A percentile compares a stretch with the other conserved stretches of the same genome.
phyloP scores from a whole-genome alignment of 35 echinoderm and acorn worm genomes.

The Amphiura filiformis region DNA sequence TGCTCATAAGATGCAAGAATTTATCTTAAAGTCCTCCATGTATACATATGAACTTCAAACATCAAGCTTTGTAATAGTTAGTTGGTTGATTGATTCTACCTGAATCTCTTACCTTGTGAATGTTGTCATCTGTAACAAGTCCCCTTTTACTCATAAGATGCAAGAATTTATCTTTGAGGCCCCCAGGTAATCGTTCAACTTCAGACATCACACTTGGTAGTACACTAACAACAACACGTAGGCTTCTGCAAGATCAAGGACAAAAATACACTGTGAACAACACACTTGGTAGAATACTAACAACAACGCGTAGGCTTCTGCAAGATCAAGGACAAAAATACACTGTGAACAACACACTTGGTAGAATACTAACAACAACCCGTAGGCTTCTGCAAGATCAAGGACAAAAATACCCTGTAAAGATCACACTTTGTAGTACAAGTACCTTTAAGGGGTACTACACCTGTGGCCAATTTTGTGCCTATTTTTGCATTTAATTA shows the following conservation, averaged over 20 bases:
- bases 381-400: constrained; percentile 2
- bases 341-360: constrained; percentile 45
- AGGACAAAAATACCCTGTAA: constrained; percentile 36
- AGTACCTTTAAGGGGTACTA: too few species aligned
- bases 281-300: constrained; percentile 38
- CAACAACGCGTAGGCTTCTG: constrained; percentile 20
- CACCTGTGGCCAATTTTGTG: too few species aligned
- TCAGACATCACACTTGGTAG: constrained; percentile 47
- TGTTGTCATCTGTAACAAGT: constrained; percentile 71
- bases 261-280: constrained; percentile 47
- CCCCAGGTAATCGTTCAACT: constrained; percentile 66
- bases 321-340: neutral
- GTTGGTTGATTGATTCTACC: neutral
- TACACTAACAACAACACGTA: constrained; percentile 30
- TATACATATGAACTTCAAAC: too few species aligned
- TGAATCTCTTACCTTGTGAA: constrained; percentile 56
- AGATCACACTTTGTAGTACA: constrained; percentile 29
- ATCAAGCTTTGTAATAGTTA: neutral
- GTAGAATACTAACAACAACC: constrained; percentile 37
- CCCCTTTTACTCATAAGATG: constrained; percentile 87
- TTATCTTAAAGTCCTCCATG: too few species aligned
- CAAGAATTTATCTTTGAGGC: constrained; percentile 75
- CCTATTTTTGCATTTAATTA: too few species aligned
- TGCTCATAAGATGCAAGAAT: neutral
- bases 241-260: constrained; percentile 1